Evolutionary conservation across 2,113 vertebrate genomes (phyloP).

Genomic region (Pteruthius melanotis): DNA sequence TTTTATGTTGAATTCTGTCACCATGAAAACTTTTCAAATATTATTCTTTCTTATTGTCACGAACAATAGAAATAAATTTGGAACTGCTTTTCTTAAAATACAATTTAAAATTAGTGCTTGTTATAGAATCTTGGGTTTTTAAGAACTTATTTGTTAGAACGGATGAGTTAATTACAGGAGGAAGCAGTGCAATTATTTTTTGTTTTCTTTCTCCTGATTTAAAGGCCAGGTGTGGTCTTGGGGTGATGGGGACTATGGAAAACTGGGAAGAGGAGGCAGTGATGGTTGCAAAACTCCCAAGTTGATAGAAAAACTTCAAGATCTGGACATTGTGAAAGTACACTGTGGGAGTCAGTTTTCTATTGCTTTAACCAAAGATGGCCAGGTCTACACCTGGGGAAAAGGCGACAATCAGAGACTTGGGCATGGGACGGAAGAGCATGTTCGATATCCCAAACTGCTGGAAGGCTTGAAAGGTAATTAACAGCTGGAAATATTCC

Average conservation of each 20-base stretch:
- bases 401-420: slow-evolving; percentile 98
- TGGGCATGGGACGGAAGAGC: slow-evolving; percentile 94
- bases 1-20: not conserved
- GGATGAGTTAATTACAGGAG: not conserved
- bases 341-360: slow-evolving; percentile 97
- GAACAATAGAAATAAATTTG: not conserved
- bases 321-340: slow-evolving; percentile 91
- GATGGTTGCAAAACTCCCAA: slow-evolving; percentile 97
- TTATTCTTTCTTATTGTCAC: not conserved
- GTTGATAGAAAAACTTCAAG: slow-evolving; percentile 94
- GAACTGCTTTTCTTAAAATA: not conserved
- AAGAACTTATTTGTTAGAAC: not conserved
- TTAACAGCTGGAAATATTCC: not conserved
- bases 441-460: slow-evolving; percentile 93
- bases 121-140: not conserved
- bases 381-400: slow-evolving; percentile 97
- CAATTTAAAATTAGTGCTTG: not conserved
- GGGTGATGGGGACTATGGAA: slow-evolving; percentile 98
- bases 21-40: not conserved
- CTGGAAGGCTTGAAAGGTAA: slow-evolving; percentile 91
- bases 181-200: not conserved
- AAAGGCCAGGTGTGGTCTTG: slow-evolving; percentile 98
- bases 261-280: slow-evolving; percentile 93
- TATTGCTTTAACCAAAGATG: slow-evolving; percentile 92
- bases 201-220: not conserved